phyloP scores from a whole-genome alignment of 2,888 invertebrate genomes.

The Zeuzera pyrina region DNA sequence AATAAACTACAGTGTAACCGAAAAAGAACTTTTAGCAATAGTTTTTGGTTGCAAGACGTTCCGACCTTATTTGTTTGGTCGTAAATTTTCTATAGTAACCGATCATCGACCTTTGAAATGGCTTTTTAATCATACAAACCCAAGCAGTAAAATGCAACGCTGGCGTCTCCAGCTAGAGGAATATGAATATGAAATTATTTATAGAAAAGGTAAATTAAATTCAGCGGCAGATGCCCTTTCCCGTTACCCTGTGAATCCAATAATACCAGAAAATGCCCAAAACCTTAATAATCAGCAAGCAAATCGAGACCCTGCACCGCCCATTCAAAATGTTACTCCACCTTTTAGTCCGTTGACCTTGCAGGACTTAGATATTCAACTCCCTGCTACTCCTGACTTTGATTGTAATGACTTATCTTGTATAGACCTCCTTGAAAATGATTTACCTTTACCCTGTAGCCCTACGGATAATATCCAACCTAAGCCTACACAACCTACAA shows the following conservation, averaged over 20 bases:
- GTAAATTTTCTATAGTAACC: constrained; percentile 15
- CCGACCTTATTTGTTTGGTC: constrained; percentile 16
- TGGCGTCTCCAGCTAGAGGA: constrained; percentile 6
- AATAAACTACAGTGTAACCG: constrained; percentile 17
- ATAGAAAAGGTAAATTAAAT: constrained; percentile 1
- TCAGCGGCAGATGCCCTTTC: neutral
- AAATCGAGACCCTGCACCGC: no score
- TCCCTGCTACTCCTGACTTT: no score
- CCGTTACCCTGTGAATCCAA: constrained; percentile 22
- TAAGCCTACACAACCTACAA: no score
- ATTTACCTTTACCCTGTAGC: no score
- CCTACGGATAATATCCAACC: no score
- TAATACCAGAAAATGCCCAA: no score
- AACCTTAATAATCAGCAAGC: no score
- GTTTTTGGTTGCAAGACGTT: constrained; percentile 18
- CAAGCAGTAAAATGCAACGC: neutral
- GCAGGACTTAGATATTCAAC: no score
- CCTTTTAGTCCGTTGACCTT: no score
- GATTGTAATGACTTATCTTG: no score
- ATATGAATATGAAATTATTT: constrained; percentile 10
- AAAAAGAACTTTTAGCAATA: constrained; percentile 19
- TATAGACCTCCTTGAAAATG: neutral
- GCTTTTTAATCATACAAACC: neutral
- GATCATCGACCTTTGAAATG: constrained; percentile 1
- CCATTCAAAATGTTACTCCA: no score